Evolutionary conservation across 2,888 invertebrate species (phyloP).

Genomic region (Ormyrus rosae): DNA sequence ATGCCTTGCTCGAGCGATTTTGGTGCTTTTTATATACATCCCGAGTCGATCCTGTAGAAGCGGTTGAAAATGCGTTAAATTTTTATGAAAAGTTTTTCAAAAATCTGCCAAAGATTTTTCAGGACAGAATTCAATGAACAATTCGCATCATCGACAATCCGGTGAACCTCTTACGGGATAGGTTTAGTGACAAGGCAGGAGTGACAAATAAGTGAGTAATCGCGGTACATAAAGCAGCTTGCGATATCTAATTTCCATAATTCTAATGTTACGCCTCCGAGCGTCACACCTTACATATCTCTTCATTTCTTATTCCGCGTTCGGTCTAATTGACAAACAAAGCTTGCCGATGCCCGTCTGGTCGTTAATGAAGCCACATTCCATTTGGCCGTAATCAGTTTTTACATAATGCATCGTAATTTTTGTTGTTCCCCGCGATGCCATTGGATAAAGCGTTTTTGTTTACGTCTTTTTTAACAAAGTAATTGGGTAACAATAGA

Average conservation of each 20-base stretch:
- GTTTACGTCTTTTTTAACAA: neutral
- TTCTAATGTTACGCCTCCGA: constrained; percentile 48
- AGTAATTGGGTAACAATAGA: too few relatives aligned
- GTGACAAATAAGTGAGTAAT: constrained; percentile 42
- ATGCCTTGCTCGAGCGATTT: too few relatives aligned
- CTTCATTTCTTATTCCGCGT: constrained; percentile 41
- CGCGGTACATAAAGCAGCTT: constrained; percentile 28
- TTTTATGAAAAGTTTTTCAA: too few relatives aligned
- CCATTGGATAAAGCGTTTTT: constrained; percentile 13
- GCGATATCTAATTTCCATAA: constrained; percentile 49
- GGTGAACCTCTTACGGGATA: too few relatives aligned
- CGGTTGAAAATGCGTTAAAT: too few relatives aligned
- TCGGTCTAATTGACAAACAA: constrained; percentile 45
- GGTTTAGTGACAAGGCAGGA: neutral
- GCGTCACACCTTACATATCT: constrained; percentile 37
- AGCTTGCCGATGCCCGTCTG: constrained; percentile 9
- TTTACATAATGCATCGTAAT: constrained; percentile 30
- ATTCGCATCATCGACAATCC: too few relatives aligned
- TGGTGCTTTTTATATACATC: too few relatives aligned
- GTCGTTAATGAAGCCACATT: constrained; percentile 11
- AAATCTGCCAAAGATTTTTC: too few relatives aligned
- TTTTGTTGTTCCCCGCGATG: neutral
- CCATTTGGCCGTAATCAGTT: constrained; percentile 5
- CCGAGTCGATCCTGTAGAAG: too few relatives aligned
- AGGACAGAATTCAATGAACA: too few relatives aligned